phyloP scores from a whole-genome alignment of 2,113 vertebrate genomes.

The Ramphastos sulfuratus region DNA sequence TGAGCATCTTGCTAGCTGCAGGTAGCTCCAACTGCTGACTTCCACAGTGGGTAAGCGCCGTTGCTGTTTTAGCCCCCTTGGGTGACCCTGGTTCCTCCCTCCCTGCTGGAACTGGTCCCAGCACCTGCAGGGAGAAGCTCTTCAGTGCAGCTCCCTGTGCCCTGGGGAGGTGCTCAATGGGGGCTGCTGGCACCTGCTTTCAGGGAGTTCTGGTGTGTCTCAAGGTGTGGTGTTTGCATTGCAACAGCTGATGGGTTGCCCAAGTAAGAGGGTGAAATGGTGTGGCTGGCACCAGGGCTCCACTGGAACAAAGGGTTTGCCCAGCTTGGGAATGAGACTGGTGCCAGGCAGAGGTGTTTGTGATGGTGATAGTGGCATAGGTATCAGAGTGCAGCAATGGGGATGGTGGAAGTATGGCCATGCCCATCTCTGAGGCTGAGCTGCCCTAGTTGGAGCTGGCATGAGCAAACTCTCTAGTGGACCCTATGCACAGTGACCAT shows the following conservation, averaged over 20 bases:
- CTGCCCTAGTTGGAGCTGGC: background rate
- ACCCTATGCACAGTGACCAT: fast-evolving
- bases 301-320: background rate
- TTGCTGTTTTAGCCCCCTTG: background rate
- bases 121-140: background rate
- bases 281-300: background rate
- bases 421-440: background rate
- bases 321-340: fast-evolving
- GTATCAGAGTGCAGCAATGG: fast-evolving
- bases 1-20: fast-evolving
- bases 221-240: background rate
- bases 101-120: too few species aligned
- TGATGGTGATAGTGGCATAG: background rate
- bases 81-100: background rate
- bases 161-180: background rate
- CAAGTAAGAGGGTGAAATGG: fast-evolving
- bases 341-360: fast-evolving
- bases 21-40: background rate
- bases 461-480: background rate
- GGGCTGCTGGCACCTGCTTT: background rate
- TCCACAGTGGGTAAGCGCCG: fast-evolving
- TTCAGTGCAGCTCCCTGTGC: background rate
- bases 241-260: fast-evolving
- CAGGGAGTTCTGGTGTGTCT: fast-evolving
- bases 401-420: fast-evolving